Base-by-base conservation (phyloP, 1,140 invertebrate species). In the Bradysia coprophila region DNA sequence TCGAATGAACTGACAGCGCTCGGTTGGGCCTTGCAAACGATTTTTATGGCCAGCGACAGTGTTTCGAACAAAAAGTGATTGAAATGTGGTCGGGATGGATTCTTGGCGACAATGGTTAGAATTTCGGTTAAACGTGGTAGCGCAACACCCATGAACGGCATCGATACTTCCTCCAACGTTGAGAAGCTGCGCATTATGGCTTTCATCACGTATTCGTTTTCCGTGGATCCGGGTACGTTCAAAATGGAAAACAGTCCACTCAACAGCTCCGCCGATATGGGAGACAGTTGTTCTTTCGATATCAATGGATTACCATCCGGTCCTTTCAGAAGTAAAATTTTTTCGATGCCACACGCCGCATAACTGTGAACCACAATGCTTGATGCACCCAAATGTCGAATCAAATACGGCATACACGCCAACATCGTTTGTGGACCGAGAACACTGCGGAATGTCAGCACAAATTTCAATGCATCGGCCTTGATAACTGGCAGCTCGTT, bases 201-300 rank as follows among this genome's bases (percentile, higher is more conserved):
- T 73, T 92, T 96, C 90, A 97, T 97, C 1, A 88, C 74, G 56
- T 96, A 95, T 65, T 97, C 92, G 64, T 97, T 97, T 66, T 98
- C 92, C 48, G 79, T 68, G 1, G 86, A 88, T 10, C 76, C 76
- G 2, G 70, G 66, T 42, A 73, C 65, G 3, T 75, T 71, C 31
- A 96, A 64, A 19, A 78, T 73, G 6, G 57, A 57, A 55, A 95
- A 88, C 4, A 97, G 65, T 48, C 78, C 79, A 5, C 67, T 67
- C 3, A 95, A 64, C 36, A 95, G 59, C 33, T 73, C 62, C 13
- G 67, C 62, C 1, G 79, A 71, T 40, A 81, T 57, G 0, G 78
- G 73, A 34, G 62, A 53, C 36, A 83, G 56, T 39, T 68, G 65
- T 44, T 64, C 56, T 43, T 59, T 57, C 48, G 72, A 64, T 72